Evolutionary conservation across 2,797 vertebrate genomes (phyloP).

Genomic region (Buceros bicornis): DNA sequence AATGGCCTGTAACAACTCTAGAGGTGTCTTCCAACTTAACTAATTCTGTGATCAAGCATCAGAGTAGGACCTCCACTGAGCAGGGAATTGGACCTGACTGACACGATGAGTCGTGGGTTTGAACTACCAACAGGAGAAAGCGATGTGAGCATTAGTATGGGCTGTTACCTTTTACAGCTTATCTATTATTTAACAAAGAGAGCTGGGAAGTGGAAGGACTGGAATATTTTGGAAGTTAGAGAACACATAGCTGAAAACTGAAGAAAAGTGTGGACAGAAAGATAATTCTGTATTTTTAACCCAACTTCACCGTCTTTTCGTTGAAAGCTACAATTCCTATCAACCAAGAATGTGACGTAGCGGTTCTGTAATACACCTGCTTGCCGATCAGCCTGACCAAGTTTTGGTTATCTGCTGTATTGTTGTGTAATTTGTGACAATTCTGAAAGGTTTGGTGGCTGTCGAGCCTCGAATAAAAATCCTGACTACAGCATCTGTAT

Average conservation of each 20-base stretch:
- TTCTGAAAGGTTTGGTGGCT: not conserved
- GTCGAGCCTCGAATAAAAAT: not conserved
- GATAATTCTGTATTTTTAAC: not conserved
- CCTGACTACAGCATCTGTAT: not conserved
- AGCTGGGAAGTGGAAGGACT: not conserved
- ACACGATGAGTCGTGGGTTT: not conserved
- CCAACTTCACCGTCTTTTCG: not conserved
- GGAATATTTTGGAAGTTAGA: not conserved
- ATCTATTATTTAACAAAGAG: not conserved
- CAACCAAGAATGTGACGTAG: not conserved
- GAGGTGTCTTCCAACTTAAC: not conserved
- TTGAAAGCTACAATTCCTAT: not conserved
- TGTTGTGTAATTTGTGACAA: not conserved
- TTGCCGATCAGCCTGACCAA: not conserved
- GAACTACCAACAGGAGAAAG: not conserved
- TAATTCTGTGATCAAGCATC: not conserved
- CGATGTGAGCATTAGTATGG: not conserved
- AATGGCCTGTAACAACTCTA: not conserved
- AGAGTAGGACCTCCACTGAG: not conserved
- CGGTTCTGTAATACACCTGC: not conserved
- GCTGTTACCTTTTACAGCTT: not conserved
- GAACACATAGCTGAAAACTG: not conserved
- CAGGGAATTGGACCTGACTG: not conserved
- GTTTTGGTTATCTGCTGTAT: not conserved
- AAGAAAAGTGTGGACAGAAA: not conserved